Conservation (phyloP, 2,797 vertebrate species). For the Erpetoichthys calabaricus region DNA sequence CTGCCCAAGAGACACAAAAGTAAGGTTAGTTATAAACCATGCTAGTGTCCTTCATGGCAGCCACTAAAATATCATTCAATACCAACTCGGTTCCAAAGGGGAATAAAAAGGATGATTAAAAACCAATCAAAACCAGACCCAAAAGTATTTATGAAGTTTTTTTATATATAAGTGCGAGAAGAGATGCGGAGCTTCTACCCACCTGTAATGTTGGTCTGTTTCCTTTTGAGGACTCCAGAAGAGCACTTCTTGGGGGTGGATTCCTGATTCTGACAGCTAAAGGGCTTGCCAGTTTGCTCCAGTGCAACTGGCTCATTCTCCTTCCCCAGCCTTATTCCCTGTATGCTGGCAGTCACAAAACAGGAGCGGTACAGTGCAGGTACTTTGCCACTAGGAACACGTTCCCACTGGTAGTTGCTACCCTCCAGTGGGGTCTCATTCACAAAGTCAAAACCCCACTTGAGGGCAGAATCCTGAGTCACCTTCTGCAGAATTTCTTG, state of each 20-base stretch:
- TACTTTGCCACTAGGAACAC: constrained; percentile 33
- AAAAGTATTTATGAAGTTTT: no score
- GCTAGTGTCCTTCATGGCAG: not conserved
- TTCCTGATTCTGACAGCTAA: constrained; percentile 19
- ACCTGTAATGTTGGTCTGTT: constrained; percentile 81
- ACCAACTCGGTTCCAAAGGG: no score
- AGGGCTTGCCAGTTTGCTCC: constrained; percentile 19
- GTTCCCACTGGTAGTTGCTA: constrained; percentile 66
- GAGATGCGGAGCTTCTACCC: not conserved
- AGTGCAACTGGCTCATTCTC: constrained; percentile 30
- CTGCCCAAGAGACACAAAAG: constrained; percentile 38
- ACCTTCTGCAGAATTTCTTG: constrained; percentile 37
- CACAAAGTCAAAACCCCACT: constrained; percentile 83
- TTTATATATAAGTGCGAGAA: no score
- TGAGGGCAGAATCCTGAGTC: constrained; percentile 53
- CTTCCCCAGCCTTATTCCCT: constrained; percentile 23
- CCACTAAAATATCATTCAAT: no score
- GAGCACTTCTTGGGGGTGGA: constrained; percentile 28
- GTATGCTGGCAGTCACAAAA: not conserved
- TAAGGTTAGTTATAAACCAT: constrained; percentile 2
- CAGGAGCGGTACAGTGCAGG: constrained; percentile 42
- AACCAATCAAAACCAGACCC: no score
- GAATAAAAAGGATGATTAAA: no score
- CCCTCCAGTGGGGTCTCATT: constrained; percentile 61
- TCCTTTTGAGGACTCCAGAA: constrained; percentile 45